Base-by-base conservation (phyloP, 92 coral and sea anemone genomes). In the Muricea muricata region DNA sequence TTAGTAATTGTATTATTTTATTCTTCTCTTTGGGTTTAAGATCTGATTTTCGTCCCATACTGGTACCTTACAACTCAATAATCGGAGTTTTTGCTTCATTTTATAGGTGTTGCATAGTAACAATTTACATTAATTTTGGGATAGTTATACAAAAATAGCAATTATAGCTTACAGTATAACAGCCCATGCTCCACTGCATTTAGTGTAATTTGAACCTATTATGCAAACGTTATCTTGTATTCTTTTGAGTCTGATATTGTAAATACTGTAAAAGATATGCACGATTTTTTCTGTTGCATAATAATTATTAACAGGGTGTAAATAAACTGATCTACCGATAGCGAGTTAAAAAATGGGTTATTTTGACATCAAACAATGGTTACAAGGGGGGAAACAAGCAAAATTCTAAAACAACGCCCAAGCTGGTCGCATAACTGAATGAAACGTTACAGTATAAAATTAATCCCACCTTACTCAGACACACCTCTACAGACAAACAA, bases 71-170 rank as follows among this genome's bases (percentile, higher is more conserved):
- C 21, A 18, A 70, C 76, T 9, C 24, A 69, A 46, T 69, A 48
- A 12, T 0, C 35, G 47, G 0, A 18, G 35, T 69, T 69, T 69
- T 69, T 46, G 75, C 75, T n/a, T 46, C 29, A 10, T 10, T 15
- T 63, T 63, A 63, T 63, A 63, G 17, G 70, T 6, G 47, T 69
- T 69, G 75, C 47, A 69, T 69, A 69, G 35, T 31, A 69, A 69
- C 35, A 17, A 69, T 69, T 69, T 69, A 29, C 75, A 35, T 31
- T 69, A 69, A 69, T 13, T 69, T 13, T 11, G 47, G 75, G 47
- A 11, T 69, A 32, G 32, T 32, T 69, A 31, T 69, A 48, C 70
- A 63, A 63, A n/a, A 29, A 63, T 10, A 10, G 11, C 70, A 63
- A 63, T n/a, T n/a, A n/a, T 25, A 63, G 24, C 70, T 63, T 63